Evolutionary conservation across 2,797 vertebrate genomes (phyloP), one percentile per base, ranked within the genome.

Genomic region (Brotogeris chrysoptera): DNA sequence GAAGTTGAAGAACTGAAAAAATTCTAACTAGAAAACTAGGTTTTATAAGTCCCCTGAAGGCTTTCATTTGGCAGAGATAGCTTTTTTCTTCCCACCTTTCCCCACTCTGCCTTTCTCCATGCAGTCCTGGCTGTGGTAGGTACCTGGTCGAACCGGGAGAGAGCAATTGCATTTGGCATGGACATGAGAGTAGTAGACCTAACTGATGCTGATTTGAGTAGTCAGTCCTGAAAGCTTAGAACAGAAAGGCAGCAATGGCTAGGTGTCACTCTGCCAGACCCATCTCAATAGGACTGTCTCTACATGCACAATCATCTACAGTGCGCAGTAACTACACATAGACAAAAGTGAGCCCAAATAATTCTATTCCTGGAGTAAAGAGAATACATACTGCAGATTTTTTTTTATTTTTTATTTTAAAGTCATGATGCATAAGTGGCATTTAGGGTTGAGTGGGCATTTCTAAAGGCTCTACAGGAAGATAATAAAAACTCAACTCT

Each of bases 161-260:
- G 19, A 60, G 41, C 55, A 66, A 46, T 46, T 28, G 32, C 13
- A 16, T 2, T 2, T 27, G 69, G 38, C 0, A 1, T 0, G 0
- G 55, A 73, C 30, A 12, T 0, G 1, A 80, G 20, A 43, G 36
- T 21, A 61, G 66, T 16, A 55, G 28, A 27, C 46, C 15, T 43
- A 38, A 14, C 11, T 34, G 44, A 25, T 47, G 52, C 34, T 43
- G 49, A 66, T 46, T 24, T 7, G 24, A 47, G 39, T 3, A 24
- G 64, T 47, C 34, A 41, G 78, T n/a, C 70, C n/a, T 36, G 8
- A 61, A 66, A 49, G 60, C 32, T 12, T 32, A 30, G 43, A 59
- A 36, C 10, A 52, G 66, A 79, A 61, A 61, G 20, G 16, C n/a
- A 64, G n/a, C 57, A 46, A 20, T 30, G 21, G 21, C 47, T 28